Percentiles rank a stretch among this genome's conserved stretches.
phyloP scores from a whole-genome alignment of 2,797 vertebrate genomes.

The Borostomias antarcticus region DNA sequence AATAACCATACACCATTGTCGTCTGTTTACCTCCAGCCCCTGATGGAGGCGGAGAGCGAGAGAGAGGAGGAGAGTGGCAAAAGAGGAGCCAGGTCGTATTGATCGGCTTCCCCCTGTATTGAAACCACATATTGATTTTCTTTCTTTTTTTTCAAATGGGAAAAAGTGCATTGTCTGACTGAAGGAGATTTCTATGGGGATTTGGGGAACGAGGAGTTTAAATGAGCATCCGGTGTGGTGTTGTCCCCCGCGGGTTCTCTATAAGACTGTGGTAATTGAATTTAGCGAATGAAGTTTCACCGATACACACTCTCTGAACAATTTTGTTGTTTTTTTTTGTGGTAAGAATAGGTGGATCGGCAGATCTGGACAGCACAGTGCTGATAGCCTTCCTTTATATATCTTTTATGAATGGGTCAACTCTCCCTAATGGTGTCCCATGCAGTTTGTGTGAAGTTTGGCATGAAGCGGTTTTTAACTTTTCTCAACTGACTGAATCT shows the following conservation, averaged over 20 bases:
- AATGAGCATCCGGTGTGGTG: constrained; percentile 79
- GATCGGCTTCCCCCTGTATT: constrained; percentile 80
- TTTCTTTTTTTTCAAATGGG: constrained; percentile 79
- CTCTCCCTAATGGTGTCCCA: neutral
- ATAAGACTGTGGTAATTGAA: constrained; percentile 80
- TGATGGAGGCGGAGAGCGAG: constrained; percentile 60
- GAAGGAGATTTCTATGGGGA: constrained; percentile 83
- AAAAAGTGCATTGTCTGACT: constrained; percentile 80
- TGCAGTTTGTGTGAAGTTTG: neutral
- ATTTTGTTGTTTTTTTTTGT: constrained; percentile 55
- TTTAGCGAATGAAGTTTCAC: constrained; percentile 68
- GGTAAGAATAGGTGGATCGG: constrained; percentile 22
- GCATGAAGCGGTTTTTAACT: constrained; percentile 18
- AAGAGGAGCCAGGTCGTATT: constrained; percentile 59
- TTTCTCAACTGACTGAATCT: neutral
- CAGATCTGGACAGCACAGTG: neutral
- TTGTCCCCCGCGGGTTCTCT: constrained; percentile 77
- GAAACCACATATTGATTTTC: constrained; percentile 87
- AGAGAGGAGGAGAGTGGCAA: constrained; percentile 54
- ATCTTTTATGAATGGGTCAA: constrained; percentile 23
- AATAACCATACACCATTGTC: constrained; percentile 82
- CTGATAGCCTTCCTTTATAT: constrained; percentile 46
- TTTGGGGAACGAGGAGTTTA: constrained; percentile 79
- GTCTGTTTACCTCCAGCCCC: constrained; percentile 76
- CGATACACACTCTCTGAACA: constrained; percentile 63